Base-by-base conservation (phyloP, 1,140 invertebrate species). In the Panulirus ornatus region DNA sequence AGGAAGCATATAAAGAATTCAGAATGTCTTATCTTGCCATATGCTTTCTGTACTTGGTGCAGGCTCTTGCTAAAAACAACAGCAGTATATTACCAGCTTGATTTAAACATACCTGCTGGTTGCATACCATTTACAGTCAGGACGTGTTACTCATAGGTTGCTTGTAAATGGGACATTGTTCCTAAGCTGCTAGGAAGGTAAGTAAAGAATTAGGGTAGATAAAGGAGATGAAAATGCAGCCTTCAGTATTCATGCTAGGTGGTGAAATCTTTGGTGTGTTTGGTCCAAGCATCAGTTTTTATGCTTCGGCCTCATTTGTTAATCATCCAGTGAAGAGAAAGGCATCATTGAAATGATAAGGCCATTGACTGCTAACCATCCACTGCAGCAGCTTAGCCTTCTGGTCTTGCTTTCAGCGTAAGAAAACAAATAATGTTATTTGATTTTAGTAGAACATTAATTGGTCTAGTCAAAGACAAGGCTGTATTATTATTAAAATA, bases 11-110 rank as follows among this genome's bases (percentile, higher is more conserved):
- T 38, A 22, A 71, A 42, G 42, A 84, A 63, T 3, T 84, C 63
- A 38, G 40, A 70, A 42, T n/a, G 36, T 58, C 44, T 84, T 16
- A 84, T 71, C 82, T 84, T 84, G 82, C 44, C 82, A 84, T 70
- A 44, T 19, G 44, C 66, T 71, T 71, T 70, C 66, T 84, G 27
- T 44, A 22, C 44, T 34, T 44, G 42, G 30, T 84, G 63, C 66
- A 71, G 82, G 81, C 51, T 38, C 54, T 36, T 66, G 81, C 51
- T 66, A 83, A 8, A 44, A 22, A 70, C 54, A 70, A 83, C 27
- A 84, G 30, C 40, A 30, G 36, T 11, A 14, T 8, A 71, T 30
- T 42, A 42, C 78, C 47, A 70, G 58, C 63, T n/a, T 58, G 38
- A 30, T 51, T 70, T 71, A 30, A 83, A 66, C 38, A 84, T 44